These are phyloP conservation scores for Amblyjoppa proteus DNA, from an alignment of 2,888 invertebrate species.

Conservation along the genomic window DNA sequence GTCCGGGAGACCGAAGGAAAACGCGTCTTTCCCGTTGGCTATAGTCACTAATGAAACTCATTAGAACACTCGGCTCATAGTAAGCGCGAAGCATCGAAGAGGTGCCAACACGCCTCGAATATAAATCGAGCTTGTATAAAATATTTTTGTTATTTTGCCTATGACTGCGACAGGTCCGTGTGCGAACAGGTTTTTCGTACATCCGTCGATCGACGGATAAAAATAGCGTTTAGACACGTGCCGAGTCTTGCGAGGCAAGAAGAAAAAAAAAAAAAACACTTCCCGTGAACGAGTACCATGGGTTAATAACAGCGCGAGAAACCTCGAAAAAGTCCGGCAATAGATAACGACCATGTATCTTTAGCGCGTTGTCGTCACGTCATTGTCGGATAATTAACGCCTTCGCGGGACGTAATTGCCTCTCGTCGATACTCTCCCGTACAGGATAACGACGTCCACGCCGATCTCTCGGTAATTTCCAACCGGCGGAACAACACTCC, in stretches of 20 bases:
- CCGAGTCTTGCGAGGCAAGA: not conserved
- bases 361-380: conserved; percentile 57
- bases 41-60: conserved; percentile 16
- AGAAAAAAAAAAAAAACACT: not conserved
- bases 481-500: conserved; percentile 28
- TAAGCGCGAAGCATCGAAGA: conserved; percentile 5
- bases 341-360: conserved; percentile 17
- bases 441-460: conserved; percentile 53
- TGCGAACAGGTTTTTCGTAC: not conserved
- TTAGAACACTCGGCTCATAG: conserved; percentile 18
- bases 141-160: conserved; percentile 8
- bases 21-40: not conserved
- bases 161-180: not conserved
- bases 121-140: conserved; percentile 18
- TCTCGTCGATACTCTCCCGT: conserved; percentile 56
- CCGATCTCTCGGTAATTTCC: conserved; percentile 63
- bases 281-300: not conserved
- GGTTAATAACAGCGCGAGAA: conserved; percentile 35
- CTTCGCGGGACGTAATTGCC: conserved; percentile 58
- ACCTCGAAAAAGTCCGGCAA: conserved; percentile 44
- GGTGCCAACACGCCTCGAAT: conserved; percentile 8
- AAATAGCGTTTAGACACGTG: conserved; percentile 35
- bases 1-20: not conserved
- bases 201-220: conserved; percentile 7
- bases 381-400: conserved; percentile 66